Evolutionary conservation across 2,888 invertebrate genomes (phyloP).

Genomic region (Cryptocheilus praepositus): DNA sequence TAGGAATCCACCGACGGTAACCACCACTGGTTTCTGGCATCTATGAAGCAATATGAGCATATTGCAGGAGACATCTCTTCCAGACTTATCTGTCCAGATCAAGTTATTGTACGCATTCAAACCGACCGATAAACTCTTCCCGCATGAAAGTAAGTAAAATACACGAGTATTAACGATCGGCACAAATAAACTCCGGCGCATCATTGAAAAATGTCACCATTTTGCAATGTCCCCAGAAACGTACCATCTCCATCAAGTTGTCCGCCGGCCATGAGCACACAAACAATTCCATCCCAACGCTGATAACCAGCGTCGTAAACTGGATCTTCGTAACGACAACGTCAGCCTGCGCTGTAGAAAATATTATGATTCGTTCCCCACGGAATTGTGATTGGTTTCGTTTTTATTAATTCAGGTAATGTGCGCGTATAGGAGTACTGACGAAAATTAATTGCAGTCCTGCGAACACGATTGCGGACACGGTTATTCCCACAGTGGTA

Average conservation of each 20-base stretch:
- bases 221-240: neutral
- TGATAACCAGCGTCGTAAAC: slow-evolving; percentile 54
- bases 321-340: slow-evolving; percentile 32
- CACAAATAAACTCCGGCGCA: neutral
- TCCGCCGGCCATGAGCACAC: slow-evolving; percentile 61
- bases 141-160: neutral
- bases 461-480: slow-evolving; percentile 35
- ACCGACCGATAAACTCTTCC: slow-evolving; percentile 7
- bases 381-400: neutral
- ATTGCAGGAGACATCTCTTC: neutral
- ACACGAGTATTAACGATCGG: slow-evolving; percentile 5
- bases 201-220: no score
- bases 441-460: slow-evolving; percentile 8
- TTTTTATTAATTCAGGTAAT: neutral
- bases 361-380: neutral
- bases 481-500: slow-evolving; percentile 27
- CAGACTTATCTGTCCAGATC: slow-evolving; percentile 1
- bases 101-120: slow-evolving; percentile 1
- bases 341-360: slow-evolving; percentile 25
- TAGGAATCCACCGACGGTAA: slow-evolving; percentile 28
- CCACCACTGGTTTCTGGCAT: slow-evolving; percentile 29
- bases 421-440: slow-evolving; percentile 44
- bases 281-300: slow-evolving; percentile 54
- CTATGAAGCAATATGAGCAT: slow-evolving; percentile 30
- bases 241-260: slow-evolving; percentile 55